Conservation (phyloP, 2,113 vertebrate species). For the Felis catus region DNA sequence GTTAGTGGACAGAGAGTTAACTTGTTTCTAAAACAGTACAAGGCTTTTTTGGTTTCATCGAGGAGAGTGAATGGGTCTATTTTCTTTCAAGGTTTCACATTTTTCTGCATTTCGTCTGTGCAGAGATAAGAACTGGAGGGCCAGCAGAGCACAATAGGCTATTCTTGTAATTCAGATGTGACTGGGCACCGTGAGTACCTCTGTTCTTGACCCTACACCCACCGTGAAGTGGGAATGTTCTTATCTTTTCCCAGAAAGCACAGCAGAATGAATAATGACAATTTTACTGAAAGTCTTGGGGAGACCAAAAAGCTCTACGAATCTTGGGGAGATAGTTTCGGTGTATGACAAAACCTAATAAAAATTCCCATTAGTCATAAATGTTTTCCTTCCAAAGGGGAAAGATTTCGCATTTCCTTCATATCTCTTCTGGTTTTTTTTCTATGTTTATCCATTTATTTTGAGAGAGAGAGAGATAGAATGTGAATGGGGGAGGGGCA, state of each 20-base stretch:
- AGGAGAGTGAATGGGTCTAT: slow-evolving; percentile 61
- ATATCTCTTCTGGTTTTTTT: neutral
- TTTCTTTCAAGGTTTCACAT: slow-evolving; percentile 76
- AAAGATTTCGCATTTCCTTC: slow-evolving; percentile 32
- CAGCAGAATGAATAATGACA: slow-evolving; percentile 51
- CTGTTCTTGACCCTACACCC: slow-evolving; percentile 67
- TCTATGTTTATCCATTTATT: too few species aligned
- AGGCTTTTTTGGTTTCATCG: slow-evolving; percentile 68
- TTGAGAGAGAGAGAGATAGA: too few species aligned
- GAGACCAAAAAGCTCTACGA: slow-evolving; percentile 17
- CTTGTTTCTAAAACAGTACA: slow-evolving; percentile 69
- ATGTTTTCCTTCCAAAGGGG: neutral
- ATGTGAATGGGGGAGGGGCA: too few species aligned
- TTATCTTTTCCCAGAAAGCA: slow-evolving; percentile 38
- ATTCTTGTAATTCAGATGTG: slow-evolving; percentile 57
- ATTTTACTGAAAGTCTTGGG: slow-evolving; percentile 37
- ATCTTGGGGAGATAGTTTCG: slow-evolving; percentile 25
- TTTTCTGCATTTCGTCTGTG: slow-evolving; percentile 56
- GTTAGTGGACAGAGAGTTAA: slow-evolving; percentile 54
- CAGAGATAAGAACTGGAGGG: slow-evolving; percentile 68
- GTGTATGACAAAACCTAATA: slow-evolving; percentile 51
- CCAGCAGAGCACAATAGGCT: slow-evolving; percentile 47
- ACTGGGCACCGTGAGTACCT: neutral
- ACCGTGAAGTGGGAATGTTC: slow-evolving; percentile 40
- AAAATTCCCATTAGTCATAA: slow-evolving; percentile 11